phyloP scores from a whole-genome alignment of 53 echinoderm and acorn worm species.

The Mesocentrotus franciscanus region DNA sequence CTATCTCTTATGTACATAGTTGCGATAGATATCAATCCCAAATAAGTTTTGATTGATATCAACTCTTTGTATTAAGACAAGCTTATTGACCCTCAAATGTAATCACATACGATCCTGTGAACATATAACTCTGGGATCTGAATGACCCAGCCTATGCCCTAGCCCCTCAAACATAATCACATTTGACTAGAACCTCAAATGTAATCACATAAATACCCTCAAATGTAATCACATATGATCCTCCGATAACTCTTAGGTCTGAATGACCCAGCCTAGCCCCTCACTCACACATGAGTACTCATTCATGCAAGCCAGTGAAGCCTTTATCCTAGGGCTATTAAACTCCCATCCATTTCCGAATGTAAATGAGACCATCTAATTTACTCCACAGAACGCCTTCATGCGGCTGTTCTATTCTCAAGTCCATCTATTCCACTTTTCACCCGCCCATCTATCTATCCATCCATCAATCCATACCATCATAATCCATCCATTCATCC shows the following conservation, averaged over 20 bases:
- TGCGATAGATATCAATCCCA: no score
- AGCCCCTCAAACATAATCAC: no score
- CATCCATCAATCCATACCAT: background rate
- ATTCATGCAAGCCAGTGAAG: constrained; percentile 9
- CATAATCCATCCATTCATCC: background rate
- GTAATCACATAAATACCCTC: no score
- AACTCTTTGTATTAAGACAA: no score
- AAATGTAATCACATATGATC: no score
- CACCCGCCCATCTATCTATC: background rate
- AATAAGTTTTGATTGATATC: no score
- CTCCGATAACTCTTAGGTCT: background rate
- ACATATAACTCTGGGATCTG: no score
- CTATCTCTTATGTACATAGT: no score
- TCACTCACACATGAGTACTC: background rate
- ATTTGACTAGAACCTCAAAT: no score
- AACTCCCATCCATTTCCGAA: constrained; percentile 48
- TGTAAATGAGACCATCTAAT: constrained; percentile 4
- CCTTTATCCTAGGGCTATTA: constrained; percentile 50
- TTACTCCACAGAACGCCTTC: background rate
- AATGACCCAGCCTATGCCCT: no score
- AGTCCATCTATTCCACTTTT: background rate
- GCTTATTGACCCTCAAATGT: no score
- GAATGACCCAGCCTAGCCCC: background rate
- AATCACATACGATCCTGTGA: no score
- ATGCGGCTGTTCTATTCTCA: background rate